Evolutionary conservation across 2,888 invertebrate genomes (phyloP), one percentile per base, ranked within the genome.

Genomic region (Amphipoea lucens): DNA sequence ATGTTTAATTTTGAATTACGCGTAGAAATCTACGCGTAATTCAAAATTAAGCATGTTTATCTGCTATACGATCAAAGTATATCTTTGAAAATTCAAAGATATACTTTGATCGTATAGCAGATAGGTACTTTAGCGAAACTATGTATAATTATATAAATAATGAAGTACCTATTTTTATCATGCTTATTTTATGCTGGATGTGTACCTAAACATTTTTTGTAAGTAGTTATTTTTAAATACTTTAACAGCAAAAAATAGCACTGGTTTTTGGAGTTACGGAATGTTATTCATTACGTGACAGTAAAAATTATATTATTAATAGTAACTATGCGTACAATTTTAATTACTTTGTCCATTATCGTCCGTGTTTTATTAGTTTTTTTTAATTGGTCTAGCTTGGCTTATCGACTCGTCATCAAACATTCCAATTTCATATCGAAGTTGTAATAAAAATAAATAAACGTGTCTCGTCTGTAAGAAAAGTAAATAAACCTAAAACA

Each of bases 401-500:
- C 48, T n/a, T 71, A 40, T 42, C 14, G 29, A 42, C 1, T 11
- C 3, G 45, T 29, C 23, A 29, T 57, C 57, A 60, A 60, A n/a
- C 5, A 74, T 74, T 74, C 14, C 4, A 42, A 74, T 74, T 54
- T 74, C 9, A 42, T 23, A 77, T 40, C 7, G 4, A 77, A 67
- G 20, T 51, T 48, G 51, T 36, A n/a, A 69, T 5, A 20, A 14
- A 68, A 63, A 45, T 68, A 72, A 68, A 57, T 63, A 42, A 42
- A 83, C 4, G 0, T 29, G 40, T 3, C 17, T 45, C 20, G 6
- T 69, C 68, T 65, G 4, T 67, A 63, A 60, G 9, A 14, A 60
- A 42, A 66, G 42, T 70, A 74, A 80, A 82, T 69, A 76, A 51
- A 45, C 20, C n/a, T 60, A 29, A 62, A 62, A 6, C 29, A 62